Evolutionary conservation across 2,888 invertebrate species (phyloP).

Genomic region (Tinea trinotella): DNA sequence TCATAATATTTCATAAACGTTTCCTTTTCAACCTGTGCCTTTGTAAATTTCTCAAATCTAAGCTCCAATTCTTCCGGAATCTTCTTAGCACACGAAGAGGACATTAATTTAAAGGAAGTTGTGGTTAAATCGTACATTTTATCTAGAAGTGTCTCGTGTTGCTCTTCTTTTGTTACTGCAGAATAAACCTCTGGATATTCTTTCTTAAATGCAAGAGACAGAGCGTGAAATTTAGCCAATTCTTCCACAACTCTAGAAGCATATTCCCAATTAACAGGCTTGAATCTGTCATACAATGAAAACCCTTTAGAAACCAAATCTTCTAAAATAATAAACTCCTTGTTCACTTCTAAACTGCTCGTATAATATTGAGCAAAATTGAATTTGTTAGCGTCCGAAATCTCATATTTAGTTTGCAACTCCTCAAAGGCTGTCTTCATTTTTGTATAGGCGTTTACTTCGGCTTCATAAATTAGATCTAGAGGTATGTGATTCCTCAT

Average conservation of each 20-base stretch:
- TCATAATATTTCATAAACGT: constrained; percentile 17
- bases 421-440: constrained; percentile 15
- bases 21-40: constrained; percentile 13
- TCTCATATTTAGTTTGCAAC: constrained; percentile 18
- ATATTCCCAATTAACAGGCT: constrained; percentile 21
- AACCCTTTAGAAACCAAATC: constrained; percentile 20
- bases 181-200: constrained; percentile 16
- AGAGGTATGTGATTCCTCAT: constrained; percentile 21
- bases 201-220: constrained; percentile 21
- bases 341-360: background rate
- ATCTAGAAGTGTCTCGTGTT: constrained; percentile 9
- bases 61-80: constrained; percentile 15
- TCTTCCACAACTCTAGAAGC: constrained; percentile 20
- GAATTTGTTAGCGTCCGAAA: constrained; percentile 19
- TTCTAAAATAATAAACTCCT: constrained; percentile 22
- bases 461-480: constrained; percentile 17
- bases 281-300: constrained; percentile 16
- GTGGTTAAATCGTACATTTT: background rate
- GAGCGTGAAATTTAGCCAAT: constrained; percentile 22
- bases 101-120: constrained; percentile 13
- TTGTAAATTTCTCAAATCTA: constrained; percentile 15
- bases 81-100: constrained; percentile 7
- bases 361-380: constrained; percentile 21
- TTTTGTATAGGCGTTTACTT: constrained; percentile 21
- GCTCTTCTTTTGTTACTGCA: constrained; percentile 20